Percentiles rank a stretch among this genome's conserved stretches.
Evolutionary conservation across 2,888 invertebrate genomes (phyloP).

Genomic region (Tanypteryx hageni): DNA sequence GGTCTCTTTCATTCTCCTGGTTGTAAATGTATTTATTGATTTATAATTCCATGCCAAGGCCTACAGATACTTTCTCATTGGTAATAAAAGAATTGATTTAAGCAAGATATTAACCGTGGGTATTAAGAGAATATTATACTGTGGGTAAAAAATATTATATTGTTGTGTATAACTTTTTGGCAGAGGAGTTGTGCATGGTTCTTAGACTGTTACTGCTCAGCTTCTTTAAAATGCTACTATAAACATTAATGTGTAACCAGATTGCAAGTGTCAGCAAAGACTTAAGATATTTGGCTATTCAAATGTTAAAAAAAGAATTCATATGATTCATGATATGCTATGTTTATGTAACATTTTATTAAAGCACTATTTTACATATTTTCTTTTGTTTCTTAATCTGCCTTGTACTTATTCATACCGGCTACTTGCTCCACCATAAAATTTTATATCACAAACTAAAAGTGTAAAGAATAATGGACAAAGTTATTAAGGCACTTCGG

Average conservation of each 20-base stretch:
- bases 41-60: conserved; percentile 15
- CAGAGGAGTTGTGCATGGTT: conserved; percentile 19
- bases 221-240: conserved; percentile 52
- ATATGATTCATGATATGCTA: conserved; percentile 60
- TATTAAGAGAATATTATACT: conserved; percentile 5
- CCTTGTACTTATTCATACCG: neutral
- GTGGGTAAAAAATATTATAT: conserved; percentile 31
- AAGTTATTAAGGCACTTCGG: no score
- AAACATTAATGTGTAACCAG: conserved; percentile 54
- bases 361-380: conserved; percentile 60
- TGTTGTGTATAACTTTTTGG: conserved; percentile 48
- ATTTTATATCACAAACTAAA: no score
- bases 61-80: conserved; percentile 3
- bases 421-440: neutral
- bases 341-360: conserved; percentile 61
- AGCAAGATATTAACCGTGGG: neutral
- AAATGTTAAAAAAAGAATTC: conserved; percentile 48
- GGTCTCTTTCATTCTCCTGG: conserved; percentile 6
- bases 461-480: no score
- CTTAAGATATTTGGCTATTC: conserved; percentile 30
- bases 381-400: neutral
- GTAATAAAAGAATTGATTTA: conserved; percentile 20
- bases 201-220: conserved; percentile 35
- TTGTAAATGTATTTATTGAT: conserved; percentile 24
- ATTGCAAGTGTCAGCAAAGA: conserved; percentile 49